Base-by-base conservation (phyloP, 2,888 invertebrate genomes). In the Melanotus villosus region DNA sequence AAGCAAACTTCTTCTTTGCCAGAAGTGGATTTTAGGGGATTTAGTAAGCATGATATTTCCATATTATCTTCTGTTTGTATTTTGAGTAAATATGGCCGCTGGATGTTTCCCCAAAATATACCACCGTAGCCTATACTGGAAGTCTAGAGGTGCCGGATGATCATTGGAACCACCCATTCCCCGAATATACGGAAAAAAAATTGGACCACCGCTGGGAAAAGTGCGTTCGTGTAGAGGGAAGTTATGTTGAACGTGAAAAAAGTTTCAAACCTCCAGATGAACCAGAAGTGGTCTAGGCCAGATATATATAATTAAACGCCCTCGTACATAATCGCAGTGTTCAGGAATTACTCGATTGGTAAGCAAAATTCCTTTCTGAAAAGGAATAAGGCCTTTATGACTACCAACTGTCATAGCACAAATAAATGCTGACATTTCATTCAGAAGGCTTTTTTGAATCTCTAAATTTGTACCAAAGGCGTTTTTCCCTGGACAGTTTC, bases 1-100 rank as follows among this genome's bases (percentile, higher is more conserved):
- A 67, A 67, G 56, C 63, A 67, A 52, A 63, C 41, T 34, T 57
- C 47, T 54, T 67, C 45, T n/a, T n/a, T n/a, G n/a, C n/a, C n/a
- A n/a, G n/a, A n/a, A n/a, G n/a, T n/a, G n/a, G n/a, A n/a, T n/a
- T n/a, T n/a, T n/a, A n/a, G n/a, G n/a, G n/a, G n/a, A n/a, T n/a
- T n/a, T n/a, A n/a, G n/a, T n/a, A n/a, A n/a, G n/a, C n/a, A n/a
- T n/a, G n/a, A n/a, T n/a, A n/a, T n/a, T n/a, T n/a, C n/a, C n/a
- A n/a, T n/a, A n/a, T 32, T 32, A 7, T 32, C 7, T 32, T 32
- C 9, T 65, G 21, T 65, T 64, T 56, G 12, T 18, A 14, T 64
- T 54, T 56, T 56, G 43, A 9, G 30, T 56, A 56, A 64, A 64
- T 4, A 64, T 43, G 9, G 64, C 54, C 21, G 38, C 14, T 1